Evolutionary conservation across 2,113 vertebrate genomes (phyloP).

Genomic region (Dicentrarchus labrax): DNA sequence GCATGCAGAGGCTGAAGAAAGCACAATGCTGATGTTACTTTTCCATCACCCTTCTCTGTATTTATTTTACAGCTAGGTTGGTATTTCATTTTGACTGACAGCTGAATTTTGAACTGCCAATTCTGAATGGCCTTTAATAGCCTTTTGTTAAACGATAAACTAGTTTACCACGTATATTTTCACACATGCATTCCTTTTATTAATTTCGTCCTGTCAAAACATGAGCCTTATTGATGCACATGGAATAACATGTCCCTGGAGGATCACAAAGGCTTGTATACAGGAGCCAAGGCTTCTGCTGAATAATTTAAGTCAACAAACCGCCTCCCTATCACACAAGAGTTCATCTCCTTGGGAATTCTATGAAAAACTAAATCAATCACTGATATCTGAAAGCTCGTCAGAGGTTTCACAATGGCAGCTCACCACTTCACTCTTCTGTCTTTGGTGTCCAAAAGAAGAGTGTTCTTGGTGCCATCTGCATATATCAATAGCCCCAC

Average conservation of each 20-base stretch:
- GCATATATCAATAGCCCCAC: neutral
- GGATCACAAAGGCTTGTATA: neutral
- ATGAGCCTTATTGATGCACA: neutral
- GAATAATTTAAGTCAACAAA: neutral
- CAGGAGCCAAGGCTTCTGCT: neutral
- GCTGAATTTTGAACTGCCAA: no score
- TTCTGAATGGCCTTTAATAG: neutral
- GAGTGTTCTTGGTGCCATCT: neutral
- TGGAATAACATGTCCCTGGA: neutral
- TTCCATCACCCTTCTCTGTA: no score
- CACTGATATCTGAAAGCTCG: neutral
- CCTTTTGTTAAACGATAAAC: neutral
- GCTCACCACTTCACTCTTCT: neutral
- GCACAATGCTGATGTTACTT: no score
- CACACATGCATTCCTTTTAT: neutral
- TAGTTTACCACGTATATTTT: neutral
- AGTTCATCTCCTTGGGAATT: neutral
- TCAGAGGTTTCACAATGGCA: neutral
- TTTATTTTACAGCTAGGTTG: no score
- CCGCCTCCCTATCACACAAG: neutral
- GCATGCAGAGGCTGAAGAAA: no score
- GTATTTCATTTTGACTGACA: no score
- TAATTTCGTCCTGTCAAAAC: neutral
- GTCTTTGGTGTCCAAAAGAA: neutral
- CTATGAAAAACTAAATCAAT: conserved; percentile 4